A percentile compares a stretch with the other conserved stretches of the same genome.
These are phyloP conservation scores for Hydrocynus forskahlii DNA, from an alignment of 2,797 vertebrate species.

Conservation along the genomic window DNA sequence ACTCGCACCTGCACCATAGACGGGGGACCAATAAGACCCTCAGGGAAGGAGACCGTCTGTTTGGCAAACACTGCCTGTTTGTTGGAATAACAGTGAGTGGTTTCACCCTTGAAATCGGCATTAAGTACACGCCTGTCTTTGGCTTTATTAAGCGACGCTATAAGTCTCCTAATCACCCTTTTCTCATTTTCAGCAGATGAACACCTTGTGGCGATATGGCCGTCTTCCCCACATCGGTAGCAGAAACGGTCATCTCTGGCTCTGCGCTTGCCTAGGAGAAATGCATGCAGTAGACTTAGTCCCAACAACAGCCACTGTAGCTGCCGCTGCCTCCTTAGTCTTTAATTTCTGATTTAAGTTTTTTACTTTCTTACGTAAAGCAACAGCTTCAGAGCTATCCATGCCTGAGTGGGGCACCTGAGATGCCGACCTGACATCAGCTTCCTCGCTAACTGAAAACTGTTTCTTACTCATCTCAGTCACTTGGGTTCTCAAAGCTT, in stretches of 20 bases:
- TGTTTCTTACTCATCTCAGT: too few species aligned
- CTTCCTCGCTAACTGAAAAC: not conserved
- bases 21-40: constrained; percentile 38
- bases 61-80: not conserved
- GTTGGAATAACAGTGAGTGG: not conserved
- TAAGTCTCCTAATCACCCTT: constrained; percentile 41
- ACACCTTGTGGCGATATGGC: constrained; percentile 37
- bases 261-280: too few species aligned
- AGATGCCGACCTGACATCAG: not conserved
- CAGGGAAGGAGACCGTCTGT: not conserved
- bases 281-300: too few species aligned
- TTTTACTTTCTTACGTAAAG: not conserved
- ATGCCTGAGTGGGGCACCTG: too few species aligned
- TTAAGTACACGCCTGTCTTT: not conserved
- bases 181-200: constrained; percentile 22
- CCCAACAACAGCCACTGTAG: not conserved
- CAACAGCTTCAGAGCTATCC: not conserved
- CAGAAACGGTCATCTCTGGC: constrained; percentile 30
- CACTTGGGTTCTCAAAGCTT: not conserved
- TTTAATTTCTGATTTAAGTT: not conserved
- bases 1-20: constrained; percentile 30
- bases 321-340: not conserved
- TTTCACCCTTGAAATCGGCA: too few species aligned
- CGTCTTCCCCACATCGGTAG: constrained; percentile 39
- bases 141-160: not conserved